phyloP scores from a whole-genome alignment of 2,797 vertebrate genomes.

The Coranthus polyacanthus region DNA sequence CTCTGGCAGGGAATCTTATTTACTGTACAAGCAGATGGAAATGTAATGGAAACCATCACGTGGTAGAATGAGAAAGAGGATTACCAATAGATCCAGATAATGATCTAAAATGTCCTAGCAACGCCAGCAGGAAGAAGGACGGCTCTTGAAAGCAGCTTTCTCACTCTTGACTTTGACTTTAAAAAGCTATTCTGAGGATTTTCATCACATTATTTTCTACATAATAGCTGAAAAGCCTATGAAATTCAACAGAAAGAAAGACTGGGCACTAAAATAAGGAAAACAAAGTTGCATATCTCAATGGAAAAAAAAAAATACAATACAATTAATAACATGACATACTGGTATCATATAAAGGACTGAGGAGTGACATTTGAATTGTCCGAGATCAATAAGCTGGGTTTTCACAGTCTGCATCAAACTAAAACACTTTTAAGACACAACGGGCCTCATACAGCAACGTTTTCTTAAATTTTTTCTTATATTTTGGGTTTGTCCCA shows the following conservation, averaged over 20 bases:
- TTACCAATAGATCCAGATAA: conserved; percentile 62
- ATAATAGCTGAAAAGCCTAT: background rate
- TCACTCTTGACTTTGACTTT: conserved; percentile 34
- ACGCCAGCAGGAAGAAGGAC: conserved; percentile 28
- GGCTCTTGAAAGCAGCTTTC: conserved; percentile 17
- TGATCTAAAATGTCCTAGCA: conserved; percentile 57
- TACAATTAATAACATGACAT: background rate
- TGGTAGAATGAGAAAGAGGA: conserved; percentile 46
- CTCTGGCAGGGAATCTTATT: conserved; percentile 5
- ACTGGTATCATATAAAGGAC: background rate
- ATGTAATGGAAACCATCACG: conserved; percentile 60
- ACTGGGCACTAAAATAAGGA: background rate
- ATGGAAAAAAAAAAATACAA: background rate
- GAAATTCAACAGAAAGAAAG: background rate
- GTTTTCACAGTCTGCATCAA: background rate
- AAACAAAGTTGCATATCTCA: background rate
- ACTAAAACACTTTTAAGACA: too few relatives aligned
- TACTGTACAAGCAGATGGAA: conserved; percentile 53
- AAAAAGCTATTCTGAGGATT: background rate
- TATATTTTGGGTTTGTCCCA: too few relatives aligned
- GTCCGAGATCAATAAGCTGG: background rate
- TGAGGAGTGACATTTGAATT: too few relatives aligned
- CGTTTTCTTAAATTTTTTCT: too few relatives aligned
- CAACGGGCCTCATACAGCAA: too few relatives aligned
- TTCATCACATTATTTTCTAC: background rate